phyloP scores from a whole-genome alignment of 2,113 vertebrate species.

The Menidia beryllina region DNA sequence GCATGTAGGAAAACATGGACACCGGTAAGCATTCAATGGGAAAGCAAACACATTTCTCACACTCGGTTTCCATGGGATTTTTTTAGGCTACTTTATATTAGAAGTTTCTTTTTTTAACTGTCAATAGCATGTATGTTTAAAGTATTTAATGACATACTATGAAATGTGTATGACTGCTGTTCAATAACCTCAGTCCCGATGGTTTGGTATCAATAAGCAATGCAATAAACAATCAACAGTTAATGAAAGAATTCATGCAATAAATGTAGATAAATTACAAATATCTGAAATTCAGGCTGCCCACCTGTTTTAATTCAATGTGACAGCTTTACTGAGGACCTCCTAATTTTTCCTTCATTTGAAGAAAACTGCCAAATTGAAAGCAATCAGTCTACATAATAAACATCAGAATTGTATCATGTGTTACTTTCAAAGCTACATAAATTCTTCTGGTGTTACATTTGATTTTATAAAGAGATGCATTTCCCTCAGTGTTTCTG shows the following conservation, averaged over 20 bases:
- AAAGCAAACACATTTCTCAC: no score
- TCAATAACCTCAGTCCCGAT: neutral
- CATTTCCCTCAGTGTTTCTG: conserved; percentile 46
- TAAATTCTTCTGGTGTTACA: conserved; percentile 40
- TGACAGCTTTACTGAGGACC: neutral
- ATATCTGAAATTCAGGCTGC: neutral
- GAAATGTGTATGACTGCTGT: neutral
- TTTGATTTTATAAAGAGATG: conserved; percentile 59
- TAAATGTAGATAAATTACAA: neutral
- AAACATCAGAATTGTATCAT: conserved; percentile 11
- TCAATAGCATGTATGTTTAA: no score
- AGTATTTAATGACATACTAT: neutral
- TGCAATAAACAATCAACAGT: no score
- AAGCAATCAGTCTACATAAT: conserved; percentile 33
- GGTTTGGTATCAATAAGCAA: no score
- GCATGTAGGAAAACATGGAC: neutral
- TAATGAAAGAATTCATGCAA: no score
- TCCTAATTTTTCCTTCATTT: conserved; percentile 3
- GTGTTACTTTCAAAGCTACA: conserved; percentile 20
- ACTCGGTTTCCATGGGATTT: neutral
- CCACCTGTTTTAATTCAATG: conserved; percentile 10
- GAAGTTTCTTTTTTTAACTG: no score
- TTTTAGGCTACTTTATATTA: neutral
- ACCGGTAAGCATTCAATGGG: no score
- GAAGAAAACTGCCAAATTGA: conserved; percentile 18